These are phyloP conservation scores for Caenorhabditis virilis DNA, from an alignment of 2,888 invertebrate genomes.

Conservation along the genomic window DNA sequence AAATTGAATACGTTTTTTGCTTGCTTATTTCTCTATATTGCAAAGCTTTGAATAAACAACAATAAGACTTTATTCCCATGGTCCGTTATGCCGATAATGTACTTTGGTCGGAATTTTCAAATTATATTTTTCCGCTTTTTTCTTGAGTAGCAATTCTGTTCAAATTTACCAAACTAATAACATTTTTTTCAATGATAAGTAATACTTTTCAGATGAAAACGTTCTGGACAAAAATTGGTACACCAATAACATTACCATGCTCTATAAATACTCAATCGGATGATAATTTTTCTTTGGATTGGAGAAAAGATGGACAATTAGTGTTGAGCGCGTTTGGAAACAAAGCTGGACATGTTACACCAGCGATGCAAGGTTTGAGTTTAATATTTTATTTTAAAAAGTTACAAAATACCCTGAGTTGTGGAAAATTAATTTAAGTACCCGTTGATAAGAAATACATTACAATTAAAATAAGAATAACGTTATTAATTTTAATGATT, in stretches of 20 bases:
- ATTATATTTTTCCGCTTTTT: too few species aligned
- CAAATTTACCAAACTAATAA: too few species aligned
- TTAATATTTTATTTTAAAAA: conserved; percentile 1
- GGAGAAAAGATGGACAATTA: conserved; percentile 55
- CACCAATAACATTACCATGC: conserved; percentile 52
- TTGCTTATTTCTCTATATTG: too few species aligned
- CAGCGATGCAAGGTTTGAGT: conserved; percentile 49
- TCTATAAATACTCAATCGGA: conserved; percentile 23
- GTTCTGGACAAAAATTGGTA: conserved; percentile 49
- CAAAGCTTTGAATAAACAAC: too few species aligned
- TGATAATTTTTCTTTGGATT: conserved; percentile 52
- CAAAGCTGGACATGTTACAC: conserved; percentile 52
- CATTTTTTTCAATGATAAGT: too few species aligned
- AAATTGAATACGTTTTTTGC: too few species aligned
- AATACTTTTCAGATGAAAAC: conserved; percentile 50
- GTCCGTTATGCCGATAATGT: too few species aligned
- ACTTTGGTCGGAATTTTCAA: too few species aligned
- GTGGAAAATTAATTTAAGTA: background rate
- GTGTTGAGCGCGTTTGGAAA: conserved; percentile 56
- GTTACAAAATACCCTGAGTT: too few species aligned
- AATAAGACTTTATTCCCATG: too few species aligned
- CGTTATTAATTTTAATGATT: background rate
- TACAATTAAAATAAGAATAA: background rate
- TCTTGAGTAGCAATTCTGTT: too few species aligned
- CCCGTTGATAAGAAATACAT: conserved; percentile 2